Evolutionary conservation across 2,113 vertebrate genomes (phyloP).

Genomic region (Junco hyemalis): DNA sequence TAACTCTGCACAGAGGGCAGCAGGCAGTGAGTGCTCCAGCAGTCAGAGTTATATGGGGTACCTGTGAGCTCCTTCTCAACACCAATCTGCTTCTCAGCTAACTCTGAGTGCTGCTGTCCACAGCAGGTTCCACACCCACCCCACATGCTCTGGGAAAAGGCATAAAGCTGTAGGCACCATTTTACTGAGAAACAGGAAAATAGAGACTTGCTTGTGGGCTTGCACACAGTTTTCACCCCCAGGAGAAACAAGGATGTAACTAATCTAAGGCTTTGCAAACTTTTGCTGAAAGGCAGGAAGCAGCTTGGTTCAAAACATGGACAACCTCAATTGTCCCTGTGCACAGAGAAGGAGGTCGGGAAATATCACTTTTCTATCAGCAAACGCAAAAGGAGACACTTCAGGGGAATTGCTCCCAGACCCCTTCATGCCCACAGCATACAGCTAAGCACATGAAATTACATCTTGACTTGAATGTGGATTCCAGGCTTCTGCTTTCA

Average conservation of each 20-base stretch:
- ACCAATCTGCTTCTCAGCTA: neutral
- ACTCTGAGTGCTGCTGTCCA: neutral
- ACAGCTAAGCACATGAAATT: neutral
- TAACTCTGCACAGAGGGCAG: rapidly evolving
- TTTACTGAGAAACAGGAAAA: neutral
- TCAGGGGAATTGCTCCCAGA: neutral
- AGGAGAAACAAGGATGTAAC: neutral
- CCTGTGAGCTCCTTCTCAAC: rapidly evolving
- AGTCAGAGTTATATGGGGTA: rapidly evolving
- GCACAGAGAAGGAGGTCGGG: neutral
- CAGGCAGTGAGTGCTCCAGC: rapidly evolving
- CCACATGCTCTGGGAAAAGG: neutral
- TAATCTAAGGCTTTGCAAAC: neutral
- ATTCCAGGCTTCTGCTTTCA: neutral
- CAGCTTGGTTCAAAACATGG: neutral
- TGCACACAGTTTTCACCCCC: neutral
- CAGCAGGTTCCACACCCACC: neutral
- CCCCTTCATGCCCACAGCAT: neutral
- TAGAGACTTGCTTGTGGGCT: neutral
- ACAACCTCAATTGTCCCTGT: neutral
- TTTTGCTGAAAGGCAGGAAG: neutral
- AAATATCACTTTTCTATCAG: neutral
- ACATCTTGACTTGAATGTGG: neutral
- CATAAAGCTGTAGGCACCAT: neutral
- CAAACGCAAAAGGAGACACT: neutral